Base-by-base conservation (phyloP, 2,888 invertebrate species). In the Toxonevra muliebris region DNA sequence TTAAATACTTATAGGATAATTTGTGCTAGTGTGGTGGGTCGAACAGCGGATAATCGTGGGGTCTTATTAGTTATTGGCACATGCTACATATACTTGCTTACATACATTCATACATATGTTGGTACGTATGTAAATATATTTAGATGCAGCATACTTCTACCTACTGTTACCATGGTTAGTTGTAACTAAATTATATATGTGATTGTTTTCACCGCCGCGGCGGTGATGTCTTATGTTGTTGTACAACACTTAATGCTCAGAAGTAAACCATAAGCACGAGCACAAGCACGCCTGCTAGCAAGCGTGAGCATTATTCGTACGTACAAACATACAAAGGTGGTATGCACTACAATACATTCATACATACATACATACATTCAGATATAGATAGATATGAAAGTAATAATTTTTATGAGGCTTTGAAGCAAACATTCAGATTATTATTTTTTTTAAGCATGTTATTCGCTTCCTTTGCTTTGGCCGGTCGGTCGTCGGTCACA, bases 381-480 rank as follows among this genome's bases (percentile, higher is more conserved):
- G 5, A 30, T 1, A 19, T 48, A 17, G n/a, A 12, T 17, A 30
- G 30, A 30, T 30, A 30, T 30, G 30, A 30, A 30, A 30, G 30
- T 7, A 2, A 30, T 30, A 30, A 30, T 30, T 30, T 30, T 30
- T 30, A 30, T 30, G 30, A 30, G 7, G 30, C 30, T 74, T 75
- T 74, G 69, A 77, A 74, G 75, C 74, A 76, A 72, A 74, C 79
- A 78, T 80, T 80, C 77, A 80, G 75, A 64, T 68, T 73, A 30
- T 30, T 30, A n/a, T 30, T 30, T 30, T 30, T 30, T 7, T 66
- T 54, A 67, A 67, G 69, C 68, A 61, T 54, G 62, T 66, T 66
- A 65, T 68, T 61, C 42, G 66, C 62, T 42, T 19, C 5, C 48
- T 5, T 15, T 8, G 48, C 48, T n/a, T 13, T 43, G 20, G 54